A percentile compares a stretch with the other conserved stretches of the same genome.
phyloP scores from a whole-genome alignment of 1,140 invertebrate genomes.

The Cydia fagiglandana region DNA sequence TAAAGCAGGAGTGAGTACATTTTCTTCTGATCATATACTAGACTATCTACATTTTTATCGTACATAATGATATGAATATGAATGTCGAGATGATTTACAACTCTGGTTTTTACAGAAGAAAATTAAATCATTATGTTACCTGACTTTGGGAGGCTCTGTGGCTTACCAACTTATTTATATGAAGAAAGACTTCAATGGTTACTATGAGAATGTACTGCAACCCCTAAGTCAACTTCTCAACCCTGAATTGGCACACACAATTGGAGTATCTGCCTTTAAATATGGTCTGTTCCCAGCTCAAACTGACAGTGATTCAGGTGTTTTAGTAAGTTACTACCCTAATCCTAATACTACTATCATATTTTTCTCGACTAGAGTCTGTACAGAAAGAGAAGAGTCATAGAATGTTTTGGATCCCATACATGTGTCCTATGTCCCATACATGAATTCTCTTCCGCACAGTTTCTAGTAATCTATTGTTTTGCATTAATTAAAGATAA shows the following conservation, averaged over 20 bases:
- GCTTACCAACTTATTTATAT: conserved; percentile 83
- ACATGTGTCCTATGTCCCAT: no score
- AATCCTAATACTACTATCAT: neutral
- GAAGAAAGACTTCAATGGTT: conserved; percentile 85
- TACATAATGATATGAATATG: neutral
- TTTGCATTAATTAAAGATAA: no score
- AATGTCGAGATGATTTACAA: neutral
- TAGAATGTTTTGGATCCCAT: no score
- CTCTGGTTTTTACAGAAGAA: conserved; percentile 78
- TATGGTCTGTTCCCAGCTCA: conserved; percentile 85
- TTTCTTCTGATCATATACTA: neutral
- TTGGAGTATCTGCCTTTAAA: conserved; percentile 87
- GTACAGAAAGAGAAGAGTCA: no score
- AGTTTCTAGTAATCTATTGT: no score
- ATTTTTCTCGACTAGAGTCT: no score
- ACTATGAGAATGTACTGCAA: conserved; percentile 86
- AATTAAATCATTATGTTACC: conserved; percentile 75
- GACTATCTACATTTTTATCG: no score
- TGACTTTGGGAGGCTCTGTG: conserved; percentile 81
- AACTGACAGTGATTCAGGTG: conserved; percentile 80
- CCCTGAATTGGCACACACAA: conserved; percentile 89
- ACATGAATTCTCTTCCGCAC: no score
- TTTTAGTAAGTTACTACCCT: conserved; percentile 79
- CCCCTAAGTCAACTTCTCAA: conserved; percentile 84
- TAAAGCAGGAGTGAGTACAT: neutral